Conservation (phyloP, 2,888 invertebrate species). For the Ischnus inquisitorius region DNA sequence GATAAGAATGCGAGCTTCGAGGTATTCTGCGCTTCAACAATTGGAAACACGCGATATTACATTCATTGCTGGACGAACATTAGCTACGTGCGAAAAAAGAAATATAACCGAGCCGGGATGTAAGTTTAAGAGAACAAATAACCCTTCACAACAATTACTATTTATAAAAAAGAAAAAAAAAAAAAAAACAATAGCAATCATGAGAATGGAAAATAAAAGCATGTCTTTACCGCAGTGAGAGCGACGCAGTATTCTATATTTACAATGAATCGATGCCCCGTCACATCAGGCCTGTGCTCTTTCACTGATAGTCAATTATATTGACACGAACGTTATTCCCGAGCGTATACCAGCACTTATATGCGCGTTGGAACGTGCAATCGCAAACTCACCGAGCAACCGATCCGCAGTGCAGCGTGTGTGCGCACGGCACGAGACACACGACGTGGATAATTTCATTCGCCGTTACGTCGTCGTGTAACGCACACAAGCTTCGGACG, state of each 20-base stretch:
- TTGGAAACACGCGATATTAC: not conserved
- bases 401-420: conserved; percentile 43
- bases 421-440: conserved; percentile 46
- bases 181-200: too few species aligned
- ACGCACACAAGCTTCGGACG: conserved; percentile 28
- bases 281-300: conserved; percentile 25
- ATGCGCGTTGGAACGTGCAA: conserved; percentile 46
- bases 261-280: not conserved
- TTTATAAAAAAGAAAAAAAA: not conserved
- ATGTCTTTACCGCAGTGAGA: not conserved
- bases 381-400: conserved; percentile 43
- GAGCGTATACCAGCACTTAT: conserved; percentile 5
- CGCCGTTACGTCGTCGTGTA: not conserved
- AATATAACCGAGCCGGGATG: not conserved
- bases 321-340: conserved; percentile 36
- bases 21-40: not conserved
- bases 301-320: conserved; percentile 46
- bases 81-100: not conserved
- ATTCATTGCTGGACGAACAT: not conserved
- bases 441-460: conserved; percentile 31
- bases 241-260: not conserved
- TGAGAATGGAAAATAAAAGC: not conserved
- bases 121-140: not conserved
- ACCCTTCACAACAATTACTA: not conserved
- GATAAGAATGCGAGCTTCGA: not conserved